A percentile compares a stretch with the other conserved stretches of the same genome.
Evolutionary conservation across 2,113 vertebrate genomes (phyloP).

Genomic region (Coreoperca whiteheadi): DNA sequence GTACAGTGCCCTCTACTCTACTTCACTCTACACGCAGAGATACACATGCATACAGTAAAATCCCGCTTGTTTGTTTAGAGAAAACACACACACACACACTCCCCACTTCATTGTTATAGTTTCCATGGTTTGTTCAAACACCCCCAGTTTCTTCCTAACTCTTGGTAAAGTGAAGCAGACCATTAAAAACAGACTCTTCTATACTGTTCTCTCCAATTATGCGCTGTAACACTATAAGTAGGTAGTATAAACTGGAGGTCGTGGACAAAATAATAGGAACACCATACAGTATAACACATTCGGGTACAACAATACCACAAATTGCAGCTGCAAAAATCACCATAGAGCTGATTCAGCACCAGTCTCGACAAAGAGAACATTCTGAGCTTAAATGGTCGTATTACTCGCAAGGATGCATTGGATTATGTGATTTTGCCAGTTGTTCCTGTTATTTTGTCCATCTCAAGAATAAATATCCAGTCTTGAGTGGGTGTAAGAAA

Average conservation of each 20-base stretch:
- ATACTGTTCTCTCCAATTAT: background rate
- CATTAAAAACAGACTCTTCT: background rate
- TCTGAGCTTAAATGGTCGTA: background rate
- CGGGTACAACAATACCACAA: background rate
- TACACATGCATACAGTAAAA: slow-evolving; percentile 18
- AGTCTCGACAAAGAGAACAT: background rate
- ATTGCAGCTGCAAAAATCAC: background rate
- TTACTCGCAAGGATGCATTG: background rate
- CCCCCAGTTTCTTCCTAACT: slow-evolving; percentile 40
- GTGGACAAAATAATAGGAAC: slow-evolving; percentile 13
- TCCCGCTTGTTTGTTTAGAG: slow-evolving; percentile 62
- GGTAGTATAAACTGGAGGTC: background rate
- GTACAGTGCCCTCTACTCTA: slow-evolving; percentile 44
- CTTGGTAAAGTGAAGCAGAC: slow-evolving; percentile 33
- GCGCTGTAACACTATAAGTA: background rate
- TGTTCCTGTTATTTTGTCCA: background rate
- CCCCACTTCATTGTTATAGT: slow-evolving; percentile 68
- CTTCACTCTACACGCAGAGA: slow-evolving; percentile 2
- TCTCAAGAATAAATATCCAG: background rate
- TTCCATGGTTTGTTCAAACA: slow-evolving; percentile 73
- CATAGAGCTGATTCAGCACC: background rate
- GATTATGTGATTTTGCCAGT: background rate
- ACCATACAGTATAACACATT: background rate
- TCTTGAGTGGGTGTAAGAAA: background rate
- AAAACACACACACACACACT: slow-evolving; percentile 36